Evolutionary conservation across 1,140 invertebrate species (phyloP).

Genomic region (Nomia melanderi): DNA sequence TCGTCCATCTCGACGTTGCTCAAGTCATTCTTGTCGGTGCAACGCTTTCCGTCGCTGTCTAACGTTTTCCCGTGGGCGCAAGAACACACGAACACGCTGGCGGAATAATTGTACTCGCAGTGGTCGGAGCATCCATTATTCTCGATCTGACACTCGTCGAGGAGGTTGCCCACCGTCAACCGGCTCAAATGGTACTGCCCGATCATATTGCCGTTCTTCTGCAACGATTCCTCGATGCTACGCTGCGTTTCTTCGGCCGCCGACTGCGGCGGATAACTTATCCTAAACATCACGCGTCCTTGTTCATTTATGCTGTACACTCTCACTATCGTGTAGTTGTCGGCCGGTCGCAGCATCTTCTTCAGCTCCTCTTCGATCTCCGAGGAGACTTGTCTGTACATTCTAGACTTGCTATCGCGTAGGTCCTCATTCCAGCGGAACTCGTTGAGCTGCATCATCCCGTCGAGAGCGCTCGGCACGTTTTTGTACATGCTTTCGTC

Average conservation of each 20-base stretch:
- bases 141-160: constrained; percentile 88
- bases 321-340: constrained; percentile 81
- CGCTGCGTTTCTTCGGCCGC: constrained; percentile 68
- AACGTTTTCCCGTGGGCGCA: constrained; percentile 84
- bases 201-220: constrained; percentile 66
- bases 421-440: constrained; percentile 83
- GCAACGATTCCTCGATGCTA: constrained; percentile 71
- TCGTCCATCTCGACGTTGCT: constrained; percentile 70
- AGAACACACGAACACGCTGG: constrained; percentile 84
- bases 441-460: constrained; percentile 85
- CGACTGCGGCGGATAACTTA: constrained; percentile 70
- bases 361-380: constrained; percentile 83
- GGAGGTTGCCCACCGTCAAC: constrained; percentile 76
- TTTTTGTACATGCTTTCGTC: constrained; percentile 78
- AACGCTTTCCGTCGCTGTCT: constrained; percentile 79
- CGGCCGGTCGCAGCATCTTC: constrained; percentile 68
- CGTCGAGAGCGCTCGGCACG: constrained; percentile 86
- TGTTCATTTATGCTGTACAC: constrained; percentile 83
- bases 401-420: constrained; percentile 82
- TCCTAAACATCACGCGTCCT: constrained; percentile 74
- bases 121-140: constrained; percentile 89
- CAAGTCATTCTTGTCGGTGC: constrained; percentile 69
- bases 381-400: constrained; percentile 83
- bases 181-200: constrained; percentile 72
- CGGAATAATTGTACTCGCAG: constrained; percentile 87